Conservation (phyloP, 2,113 vertebrate species). For the Candoia aspera region DNA sequence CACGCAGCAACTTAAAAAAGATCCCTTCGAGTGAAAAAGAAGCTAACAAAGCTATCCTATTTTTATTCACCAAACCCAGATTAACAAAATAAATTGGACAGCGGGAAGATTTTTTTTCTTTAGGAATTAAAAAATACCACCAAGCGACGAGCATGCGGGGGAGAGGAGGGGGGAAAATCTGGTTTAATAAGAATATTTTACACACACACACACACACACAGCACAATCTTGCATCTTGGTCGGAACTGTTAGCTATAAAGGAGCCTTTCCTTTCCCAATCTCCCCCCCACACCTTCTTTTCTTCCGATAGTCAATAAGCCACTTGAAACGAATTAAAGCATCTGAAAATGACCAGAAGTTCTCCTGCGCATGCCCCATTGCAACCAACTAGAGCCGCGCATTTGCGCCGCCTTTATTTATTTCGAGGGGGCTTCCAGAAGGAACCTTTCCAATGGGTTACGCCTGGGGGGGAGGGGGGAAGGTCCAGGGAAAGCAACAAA, state of each 20-base stretch:
- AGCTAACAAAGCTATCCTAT: slow-evolving; percentile 71
- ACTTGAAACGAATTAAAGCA: slow-evolving; percentile 1
- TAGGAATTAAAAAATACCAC: neutral
- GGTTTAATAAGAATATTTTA: slow-evolving; percentile 48
- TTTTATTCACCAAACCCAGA: slow-evolving; percentile 72
- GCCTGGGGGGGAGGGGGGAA: slow-evolving; percentile 9
- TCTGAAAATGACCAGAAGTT: slow-evolving; percentile 61
- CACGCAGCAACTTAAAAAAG: slow-evolving; percentile 66
- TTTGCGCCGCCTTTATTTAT: neutral
- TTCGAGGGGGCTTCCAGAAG: neutral
- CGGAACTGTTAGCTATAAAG: neutral
- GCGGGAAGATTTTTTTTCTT: neutral
- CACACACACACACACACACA: slow-evolving; percentile 38
- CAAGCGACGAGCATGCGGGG: neutral
- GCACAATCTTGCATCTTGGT: neutral
- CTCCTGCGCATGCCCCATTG: neutral
- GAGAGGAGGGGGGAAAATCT: slow-evolving; percentile 31
- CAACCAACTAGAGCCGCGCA: neutral
- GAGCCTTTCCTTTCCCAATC: neutral
- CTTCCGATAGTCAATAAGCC: slow-evolving; percentile 31
- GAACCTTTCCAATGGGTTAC: neutral
- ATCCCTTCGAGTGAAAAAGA: slow-evolving; percentile 59
- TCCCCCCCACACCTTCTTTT: slow-evolving; percentile 1
- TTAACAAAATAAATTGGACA: slow-evolving; percentile 45
- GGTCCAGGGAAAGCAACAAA: slow-evolving; percentile 13